A percentile compares a stretch with the other conserved stretches of the same genome.
phyloP scores from a whole-genome alignment of 1,140 invertebrate species.

The Hycleus cichorii region DNA sequence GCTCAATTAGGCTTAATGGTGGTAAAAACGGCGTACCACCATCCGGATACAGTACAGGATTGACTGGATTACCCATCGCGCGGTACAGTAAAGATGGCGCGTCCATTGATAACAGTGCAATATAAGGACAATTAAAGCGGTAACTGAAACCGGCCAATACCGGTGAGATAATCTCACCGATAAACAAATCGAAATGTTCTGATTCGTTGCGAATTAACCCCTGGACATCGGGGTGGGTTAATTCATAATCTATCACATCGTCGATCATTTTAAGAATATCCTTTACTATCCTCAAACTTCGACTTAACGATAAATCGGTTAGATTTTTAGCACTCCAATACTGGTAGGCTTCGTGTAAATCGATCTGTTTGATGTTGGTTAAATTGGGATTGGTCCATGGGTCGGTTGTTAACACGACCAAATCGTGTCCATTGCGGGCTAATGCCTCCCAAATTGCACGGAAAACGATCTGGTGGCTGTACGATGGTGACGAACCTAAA shows the following conservation, averaged over 20 bases:
- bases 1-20: slow-evolving; percentile 10
- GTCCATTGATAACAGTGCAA: slow-evolving; percentile 31
- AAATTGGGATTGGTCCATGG: slow-evolving; percentile 28
- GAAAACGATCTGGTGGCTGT: slow-evolving; percentile 44
- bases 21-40: slow-evolving; percentile 2
- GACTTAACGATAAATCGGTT: not conserved
- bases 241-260: slow-evolving; percentile 3
- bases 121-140: slow-evolving; percentile 34
- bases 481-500: slow-evolving; percentile 36
- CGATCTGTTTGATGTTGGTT: slow-evolving; percentile 17
- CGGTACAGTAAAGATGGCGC: slow-evolving; percentile 23
- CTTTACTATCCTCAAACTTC: not conserved
- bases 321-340: slow-evolving; percentile 2
- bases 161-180: slow-evolving; percentile 31
- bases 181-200: slow-evolving; percentile 37
- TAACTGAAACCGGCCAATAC: slow-evolving; percentile 28
- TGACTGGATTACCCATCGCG: slow-evolving; percentile 32
- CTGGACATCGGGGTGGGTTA: slow-evolving; percentile 31
- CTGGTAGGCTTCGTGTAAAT: slow-evolving; percentile 11
- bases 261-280: not conserved
- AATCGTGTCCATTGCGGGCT: slow-evolving; percentile 41
- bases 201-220: slow-evolving; percentile 29
- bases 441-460: slow-evolving; percentile 30
- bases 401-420: slow-evolving; percentile 39
- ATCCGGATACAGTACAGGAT: slow-evolving; percentile 34